Evolutionary conservation across 2,888 invertebrate species (phyloP).

Genomic region (Tetropium fuscum): DNA sequence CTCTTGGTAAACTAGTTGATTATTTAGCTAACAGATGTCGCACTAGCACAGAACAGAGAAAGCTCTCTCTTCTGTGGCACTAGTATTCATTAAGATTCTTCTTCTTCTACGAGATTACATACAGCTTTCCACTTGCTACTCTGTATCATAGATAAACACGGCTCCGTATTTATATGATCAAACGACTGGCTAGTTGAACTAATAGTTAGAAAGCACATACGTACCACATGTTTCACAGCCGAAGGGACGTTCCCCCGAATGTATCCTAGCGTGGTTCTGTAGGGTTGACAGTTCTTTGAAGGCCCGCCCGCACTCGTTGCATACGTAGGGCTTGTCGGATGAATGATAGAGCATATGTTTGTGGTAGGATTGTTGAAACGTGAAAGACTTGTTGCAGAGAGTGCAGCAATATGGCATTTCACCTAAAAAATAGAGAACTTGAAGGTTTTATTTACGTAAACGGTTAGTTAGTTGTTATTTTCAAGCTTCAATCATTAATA

Average conservation of each 20-base stretch:
- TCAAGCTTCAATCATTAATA: too few relatives aligned
- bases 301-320: constrained; percentile 81
- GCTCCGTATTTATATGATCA: too few relatives aligned
- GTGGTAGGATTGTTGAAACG: constrained; percentile 91
- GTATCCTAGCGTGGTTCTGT: constrained; percentile 88
- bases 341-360: constrained; percentile 90
- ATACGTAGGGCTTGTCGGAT: constrained; percentile 83
- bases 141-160: too few relatives aligned
- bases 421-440: constrained; percentile 69
- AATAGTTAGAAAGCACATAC: not conserved
- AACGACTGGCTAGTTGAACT: not conserved
- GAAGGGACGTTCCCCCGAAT: constrained; percentile 88
- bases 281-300: constrained; percentile 90
- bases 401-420: constrained; percentile 89
- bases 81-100: too few relatives aligned
- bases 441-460: too few relatives aligned
- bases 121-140: too few relatives aligned
- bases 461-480: too few relatives aligned
- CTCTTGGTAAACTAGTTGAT: too few relatives aligned
- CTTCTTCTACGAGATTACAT: too few relatives aligned
- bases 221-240: constrained; percentile 89
- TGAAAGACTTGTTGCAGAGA: constrained; percentile 86
- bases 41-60: too few relatives aligned
- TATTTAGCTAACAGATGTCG: too few relatives aligned
- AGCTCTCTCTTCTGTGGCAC: too few relatives aligned